Evolutionary conservation across 1,140 invertebrate genomes (phyloP).

Genomic region (Trichonephila inaurata): DNA sequence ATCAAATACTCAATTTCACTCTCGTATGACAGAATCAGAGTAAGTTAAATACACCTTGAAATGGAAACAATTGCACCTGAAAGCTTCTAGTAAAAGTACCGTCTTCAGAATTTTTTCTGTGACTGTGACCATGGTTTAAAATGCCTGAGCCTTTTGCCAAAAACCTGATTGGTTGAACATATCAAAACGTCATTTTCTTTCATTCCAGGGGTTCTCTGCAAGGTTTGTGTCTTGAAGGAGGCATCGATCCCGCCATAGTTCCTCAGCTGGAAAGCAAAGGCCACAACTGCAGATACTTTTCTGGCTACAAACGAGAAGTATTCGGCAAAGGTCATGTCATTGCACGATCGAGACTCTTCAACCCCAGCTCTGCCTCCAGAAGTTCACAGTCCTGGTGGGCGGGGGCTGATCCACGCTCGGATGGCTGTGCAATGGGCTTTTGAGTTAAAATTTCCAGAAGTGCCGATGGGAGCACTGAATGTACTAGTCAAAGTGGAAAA

Average conservation of each 20-base stretch:
- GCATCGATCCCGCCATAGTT: constrained; percentile 78
- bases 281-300: constrained; percentile 73
- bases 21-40: too few species aligned
- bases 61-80: too few species aligned
- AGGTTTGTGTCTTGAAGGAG: constrained; percentile 79
- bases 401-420: constrained; percentile 79
- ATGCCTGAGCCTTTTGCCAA: too few species aligned
- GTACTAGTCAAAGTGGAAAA: too few species aligned
- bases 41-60: too few species aligned
- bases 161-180: too few species aligned
- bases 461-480: not conserved
- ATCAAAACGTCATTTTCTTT: not conserved
- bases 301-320: constrained; percentile 77
- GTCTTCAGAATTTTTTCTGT: too few species aligned
- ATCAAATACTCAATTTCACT: too few species aligned
- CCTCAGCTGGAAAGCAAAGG: constrained; percentile 78
- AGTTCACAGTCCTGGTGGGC: constrained; percentile 64
- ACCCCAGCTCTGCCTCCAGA: not conserved
- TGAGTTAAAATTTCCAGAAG: not conserved
- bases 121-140: too few species aligned
- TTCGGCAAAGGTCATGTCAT: constrained; percentile 81
- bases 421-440: constrained; percentile 78
- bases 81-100: too few species aligned
- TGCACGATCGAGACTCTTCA: constrained; percentile 78
- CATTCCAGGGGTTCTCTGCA: constrained; percentile 63